Conservation (phyloP, 2,113 vertebrate species). For the Tiliqua scincoides region DNA sequence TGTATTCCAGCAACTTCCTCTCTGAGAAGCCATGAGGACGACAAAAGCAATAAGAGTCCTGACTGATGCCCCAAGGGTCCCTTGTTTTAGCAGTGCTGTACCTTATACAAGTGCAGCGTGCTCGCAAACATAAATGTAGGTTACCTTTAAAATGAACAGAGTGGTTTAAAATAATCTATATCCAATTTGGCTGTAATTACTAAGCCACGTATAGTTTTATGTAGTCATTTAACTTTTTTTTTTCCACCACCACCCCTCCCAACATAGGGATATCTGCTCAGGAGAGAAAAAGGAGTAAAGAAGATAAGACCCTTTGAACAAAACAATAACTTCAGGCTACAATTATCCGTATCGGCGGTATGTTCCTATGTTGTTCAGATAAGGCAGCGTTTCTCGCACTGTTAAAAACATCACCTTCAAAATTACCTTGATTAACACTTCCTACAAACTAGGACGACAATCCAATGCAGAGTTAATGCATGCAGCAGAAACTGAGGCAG, state of each 20-base stretch:
- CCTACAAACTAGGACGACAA: background rate
- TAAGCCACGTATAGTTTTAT: background rate
- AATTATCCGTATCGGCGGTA: slow-evolving; percentile 10
- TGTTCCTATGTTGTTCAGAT: slow-evolving; percentile 5
- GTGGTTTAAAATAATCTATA: background rate
- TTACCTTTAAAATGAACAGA: background rate
- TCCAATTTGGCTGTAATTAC: background rate
- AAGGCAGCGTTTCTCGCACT: slow-evolving; percentile 8
- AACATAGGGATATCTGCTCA: background rate
- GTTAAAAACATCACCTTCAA: background rate
- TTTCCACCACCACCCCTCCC: no score
- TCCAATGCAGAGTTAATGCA: background rate
- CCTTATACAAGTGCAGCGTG: no score
- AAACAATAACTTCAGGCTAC: slow-evolving; percentile 22
- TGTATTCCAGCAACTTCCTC: no score
- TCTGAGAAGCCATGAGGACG: no score
- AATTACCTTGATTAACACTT: slow-evolving; percentile 12
- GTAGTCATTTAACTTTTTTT: background rate
- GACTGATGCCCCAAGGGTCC: no score
- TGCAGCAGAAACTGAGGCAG: background rate
- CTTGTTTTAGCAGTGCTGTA: no score
- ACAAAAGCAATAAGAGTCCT: no score
- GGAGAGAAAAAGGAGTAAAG: background rate
- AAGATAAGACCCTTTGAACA: background rate
- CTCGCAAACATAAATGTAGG: background rate